These are phyloP conservation scores for Ypsolopha sequella DNA, from an alignment of 2,888 invertebrate genomes.

Conservation along the genomic window DNA sequence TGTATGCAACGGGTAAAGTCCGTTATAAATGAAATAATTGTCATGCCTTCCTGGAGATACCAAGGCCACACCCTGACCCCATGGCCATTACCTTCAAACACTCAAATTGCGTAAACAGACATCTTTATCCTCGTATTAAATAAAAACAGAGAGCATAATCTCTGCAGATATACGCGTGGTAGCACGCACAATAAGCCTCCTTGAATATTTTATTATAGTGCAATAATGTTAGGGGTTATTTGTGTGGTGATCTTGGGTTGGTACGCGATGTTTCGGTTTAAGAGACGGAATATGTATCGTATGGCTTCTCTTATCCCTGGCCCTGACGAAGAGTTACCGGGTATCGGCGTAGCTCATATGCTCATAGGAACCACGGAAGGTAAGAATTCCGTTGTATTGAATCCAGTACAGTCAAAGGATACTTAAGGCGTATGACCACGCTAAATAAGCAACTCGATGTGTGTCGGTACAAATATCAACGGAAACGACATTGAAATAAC, in stretches of 20 bases:
- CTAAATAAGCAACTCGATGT: too few species aligned
- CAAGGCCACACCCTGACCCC: conserved; percentile 33
- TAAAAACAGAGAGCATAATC: conserved; percentile 13
- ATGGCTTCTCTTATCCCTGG: conserved; percentile 28
- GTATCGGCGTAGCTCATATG: conserved; percentile 35
- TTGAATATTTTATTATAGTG: conserved; percentile 6
- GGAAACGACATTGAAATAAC: too few species aligned
- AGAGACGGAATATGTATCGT: conserved; percentile 35
- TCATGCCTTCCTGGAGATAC: conserved; percentile 18
- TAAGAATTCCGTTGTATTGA: conserved; percentile 11
- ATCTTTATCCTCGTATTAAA: conserved; percentile 3
- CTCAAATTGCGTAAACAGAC: neutral
- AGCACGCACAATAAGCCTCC: conserved; percentile 4
- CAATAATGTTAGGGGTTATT: conserved; percentile 33
- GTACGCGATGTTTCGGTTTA: conserved; percentile 27
- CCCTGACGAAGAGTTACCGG: conserved; percentile 22
- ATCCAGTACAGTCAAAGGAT: too few species aligned
- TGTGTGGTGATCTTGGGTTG: conserved; percentile 23
- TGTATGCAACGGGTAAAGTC: conserved; percentile 5
- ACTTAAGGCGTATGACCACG: too few species aligned
- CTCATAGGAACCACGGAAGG: conserved; percentile 37
- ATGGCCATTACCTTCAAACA: conserved; percentile 9
- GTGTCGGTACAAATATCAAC: too few species aligned
- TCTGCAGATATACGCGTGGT: conserved; percentile 7
- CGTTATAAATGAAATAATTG: neutral